Evolutionary conservation across 2,113 vertebrate species (phyloP), one percentile per base, ranked within the genome.

Genomic region (Zapornia atra): DNA sequence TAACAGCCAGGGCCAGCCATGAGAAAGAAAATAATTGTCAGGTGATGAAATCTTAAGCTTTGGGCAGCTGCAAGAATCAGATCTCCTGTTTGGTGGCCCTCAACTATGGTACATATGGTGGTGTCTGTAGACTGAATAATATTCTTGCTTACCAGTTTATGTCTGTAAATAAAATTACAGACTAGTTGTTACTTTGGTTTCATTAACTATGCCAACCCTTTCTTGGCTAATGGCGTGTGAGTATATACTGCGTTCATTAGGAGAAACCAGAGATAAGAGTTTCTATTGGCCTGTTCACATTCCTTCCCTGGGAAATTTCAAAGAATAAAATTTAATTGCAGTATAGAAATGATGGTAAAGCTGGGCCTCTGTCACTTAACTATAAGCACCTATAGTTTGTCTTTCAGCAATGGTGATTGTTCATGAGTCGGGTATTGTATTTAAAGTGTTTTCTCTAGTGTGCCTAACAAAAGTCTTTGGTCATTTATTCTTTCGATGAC

Each of bases 61-160:
- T 28, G 24, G 28, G 11, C 72, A 24, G 26, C 38, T 21, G 10
- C 24, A 8, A 36, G 46, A 71, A 26, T 10, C 6, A n/a, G 17
- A 48, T 34, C 6, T 72, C 29, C 53, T 48, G 22, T 46, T 24
- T 34, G 17, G 9, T 48, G 31, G 8, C 31, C 61, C 38, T 75
- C 29, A 71, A 0, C 31, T 76, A 1, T 68, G 61, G 25, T 31
- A 15, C 6, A 2, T 72, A 2, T 56, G 26, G 6, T 51, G 29
- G 5, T 85, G 38, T 29, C 10, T 65, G 25, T 46, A 50, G 16
- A n/a, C 20, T 12, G 33, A 34, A 11, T 83, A 61, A 28, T 61
- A 38, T 7, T 82, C 12, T 59, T 90, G 14, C 15, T 65, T 68
- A 31, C 7, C 29, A 13, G 26, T 69, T 80, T 48, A 51, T 56